Percentiles rank a stretch among this genome's conserved stretches.
Evolutionary conservation across 2,113 vertebrate species (phyloP).

Genomic region (Neopipo cinnamomea): DNA sequence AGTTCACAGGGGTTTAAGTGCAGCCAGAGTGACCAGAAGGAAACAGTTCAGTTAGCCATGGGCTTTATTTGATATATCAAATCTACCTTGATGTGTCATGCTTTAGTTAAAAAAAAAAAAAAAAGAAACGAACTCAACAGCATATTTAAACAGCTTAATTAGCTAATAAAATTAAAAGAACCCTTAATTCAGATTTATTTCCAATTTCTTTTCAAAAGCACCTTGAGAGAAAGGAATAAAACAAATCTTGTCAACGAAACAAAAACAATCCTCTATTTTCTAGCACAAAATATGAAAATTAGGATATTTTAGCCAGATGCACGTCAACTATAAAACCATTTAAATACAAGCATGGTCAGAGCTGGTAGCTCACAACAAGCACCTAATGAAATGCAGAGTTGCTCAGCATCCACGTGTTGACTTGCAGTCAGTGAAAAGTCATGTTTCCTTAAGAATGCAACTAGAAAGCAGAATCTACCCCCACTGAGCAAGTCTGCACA

Average conservation of each 20-base stretch:
- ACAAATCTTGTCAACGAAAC: not conserved
- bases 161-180: not conserved
- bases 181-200: not conserved
- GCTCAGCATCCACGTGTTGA: not conserved
- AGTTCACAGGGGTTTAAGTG: not conserved
- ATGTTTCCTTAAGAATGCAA: not conserved
- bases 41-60: not conserved
- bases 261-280: not conserved
- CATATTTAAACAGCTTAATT: not conserved
- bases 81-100: not conserved
- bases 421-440: not conserved
- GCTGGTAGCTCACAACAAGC: not conserved
- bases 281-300: not conserved
- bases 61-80: not conserved
- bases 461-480: not conserved
- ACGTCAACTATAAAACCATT: not conserved
- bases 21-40: not conserved
- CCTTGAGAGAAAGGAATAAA: not conserved
- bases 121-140: accelerated
- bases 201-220: not conserved
- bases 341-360: not conserved
- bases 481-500: conserved; percentile 3
- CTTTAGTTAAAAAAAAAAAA: not conserved
- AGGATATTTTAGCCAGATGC: not conserved
- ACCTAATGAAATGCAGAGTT: not conserved